Evolutionary conservation across 2,888 invertebrate species (phyloP), one percentile per base, ranked within the genome.

Genomic region (Calephelis perditalis): DNA sequence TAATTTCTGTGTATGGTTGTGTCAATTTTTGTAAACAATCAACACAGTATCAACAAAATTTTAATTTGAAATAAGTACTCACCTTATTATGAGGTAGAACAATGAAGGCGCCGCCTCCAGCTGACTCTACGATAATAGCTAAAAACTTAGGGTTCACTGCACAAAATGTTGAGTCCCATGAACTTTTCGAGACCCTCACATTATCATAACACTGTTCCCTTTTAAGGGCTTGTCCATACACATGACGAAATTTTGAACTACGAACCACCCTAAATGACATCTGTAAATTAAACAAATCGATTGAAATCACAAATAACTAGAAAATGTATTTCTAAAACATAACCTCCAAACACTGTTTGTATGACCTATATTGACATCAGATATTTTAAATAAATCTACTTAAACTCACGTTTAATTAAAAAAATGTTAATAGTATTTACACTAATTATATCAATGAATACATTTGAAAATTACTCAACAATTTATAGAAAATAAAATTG

Each of bases 91-190:
- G 95, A 68, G 98, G 98, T 75, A 98, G 92, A 67, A 98, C 98
- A 84, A 98, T 96, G 91, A 98, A 98, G 74, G 98, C 97, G 70
- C 98, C 98, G 71, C 98, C 98, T 64, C 98, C 98, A 62, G 98
- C 98, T 60, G 97, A 97, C 86, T 99, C 99, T 56, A 98, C 98
- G 80, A 98, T 98, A 77, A 98, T 97, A 70, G 99, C 98, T 81
- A 99, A 91, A 91, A 98, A 98, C 89, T 98, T 98, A 58, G 99
- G 99, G 91, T 99, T 99, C 75, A 99, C 98, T 71, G 98, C 97
- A 92, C 98, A 99, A 89, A 99, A 99, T 70, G 98, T 98, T 67
- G 98, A 97, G 85, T 99, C 99, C 96, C 99, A 99, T 60, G 98
- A 98, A 81, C 98, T 98, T 86, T 98, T 98, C 68, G 98, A 98